Percentiles rank a stretch among this genome's conserved stretches.
phyloP scores from a whole-genome alignment of 2,888 invertebrate species.

The Tanytarsus gracilentus region DNA sequence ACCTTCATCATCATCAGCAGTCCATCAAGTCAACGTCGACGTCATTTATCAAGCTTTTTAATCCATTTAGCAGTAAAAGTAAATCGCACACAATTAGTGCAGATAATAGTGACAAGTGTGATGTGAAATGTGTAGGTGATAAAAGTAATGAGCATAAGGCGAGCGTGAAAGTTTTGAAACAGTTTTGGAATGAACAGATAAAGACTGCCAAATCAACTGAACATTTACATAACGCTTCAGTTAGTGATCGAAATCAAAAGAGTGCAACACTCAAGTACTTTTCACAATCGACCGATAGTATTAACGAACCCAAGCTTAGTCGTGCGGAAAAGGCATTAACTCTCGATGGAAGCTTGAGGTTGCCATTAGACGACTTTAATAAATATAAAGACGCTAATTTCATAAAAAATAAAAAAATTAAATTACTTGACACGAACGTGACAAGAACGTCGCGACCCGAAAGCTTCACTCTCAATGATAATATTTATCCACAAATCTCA shows the following conservation, averaged over 20 bases:
- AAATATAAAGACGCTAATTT: constrained; percentile 41
- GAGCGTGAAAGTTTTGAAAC: constrained; percentile 40
- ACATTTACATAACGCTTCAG: constrained; percentile 14
- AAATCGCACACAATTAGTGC: constrained; percentile 20
- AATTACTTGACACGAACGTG: not conserved
- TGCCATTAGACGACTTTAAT: constrained; percentile 41
- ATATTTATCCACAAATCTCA: constrained; percentile 33
- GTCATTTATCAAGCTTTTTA: constrained; percentile 22
- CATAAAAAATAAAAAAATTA: constrained; percentile 29
- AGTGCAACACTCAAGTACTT: constrained; percentile 22
- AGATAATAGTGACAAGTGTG: no score
- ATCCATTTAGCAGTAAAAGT: constrained; percentile 27
- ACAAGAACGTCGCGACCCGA: constrained; percentile 30
- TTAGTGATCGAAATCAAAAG: constrained; percentile 21
- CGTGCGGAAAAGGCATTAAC: constrained; percentile 11
- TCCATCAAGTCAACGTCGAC: no score
- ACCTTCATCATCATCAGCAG: constrained; percentile 6
- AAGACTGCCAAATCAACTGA: constrained; percentile 21
- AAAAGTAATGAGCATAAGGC: constrained; percentile 35
- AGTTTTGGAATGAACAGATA: constrained; percentile 42
- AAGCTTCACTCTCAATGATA: constrained; percentile 33
- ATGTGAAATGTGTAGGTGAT: constrained; percentile 12
- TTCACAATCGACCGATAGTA: constrained; percentile 21
- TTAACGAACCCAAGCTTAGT: not conserved
- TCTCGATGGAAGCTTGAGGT: not conserved